Percentiles rank a stretch among this genome's conserved stretches.
These are phyloP conservation scores for Crambe crambe DNA, from an alignment of 37 sponge, comb jelly and placozoan genomes.

Conservation along the genomic window DNA sequence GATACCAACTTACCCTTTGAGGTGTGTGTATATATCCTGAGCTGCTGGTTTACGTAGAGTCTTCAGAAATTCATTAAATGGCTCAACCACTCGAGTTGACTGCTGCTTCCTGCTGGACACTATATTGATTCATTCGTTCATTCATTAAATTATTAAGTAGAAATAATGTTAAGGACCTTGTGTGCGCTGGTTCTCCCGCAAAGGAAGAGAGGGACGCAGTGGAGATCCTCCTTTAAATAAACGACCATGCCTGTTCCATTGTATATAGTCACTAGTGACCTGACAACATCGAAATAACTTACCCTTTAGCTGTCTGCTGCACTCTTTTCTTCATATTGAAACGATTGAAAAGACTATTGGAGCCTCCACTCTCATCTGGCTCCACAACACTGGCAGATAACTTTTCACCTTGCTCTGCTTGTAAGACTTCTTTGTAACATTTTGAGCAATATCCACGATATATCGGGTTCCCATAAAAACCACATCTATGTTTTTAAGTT, in stretches of 20 bases:
- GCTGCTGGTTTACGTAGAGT: conserved; percentile 70
- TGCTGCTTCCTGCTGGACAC: neutral
- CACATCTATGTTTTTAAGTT: conserved; percentile 54
- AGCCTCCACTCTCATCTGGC: neutral
- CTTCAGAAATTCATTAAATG: conserved; percentile 77
- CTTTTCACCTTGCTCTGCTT: conserved; percentile 13
- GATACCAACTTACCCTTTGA: conserved; percentile 52
- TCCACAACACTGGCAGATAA: neutral
- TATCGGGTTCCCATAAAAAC: conserved; percentile 86
- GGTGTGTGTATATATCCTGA: conserved; percentile 60
- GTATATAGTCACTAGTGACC: too few relatives aligned
- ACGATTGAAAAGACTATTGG: conserved; percentile 25
- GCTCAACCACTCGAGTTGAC: conserved; percentile 19
- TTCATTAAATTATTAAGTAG: too few relatives aligned
- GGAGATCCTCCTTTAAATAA: conserved; percentile 30
- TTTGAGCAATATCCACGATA: conserved; percentile 89
- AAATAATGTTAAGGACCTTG: too few relatives aligned
- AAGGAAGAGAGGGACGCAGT: neutral
- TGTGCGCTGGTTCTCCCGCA: neutral
- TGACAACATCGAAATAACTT: neutral
- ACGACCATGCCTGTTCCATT: conserved; percentile 15
- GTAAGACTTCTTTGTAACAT: conserved; percentile 73
- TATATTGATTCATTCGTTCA: too few relatives aligned
- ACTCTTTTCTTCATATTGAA: conserved; percentile 55
- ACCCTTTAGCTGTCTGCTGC: conserved; percentile 51